Conservation (phyloP, 2,797 vertebrate genomes). For the Pseudocheirus occidentalis region DNA sequence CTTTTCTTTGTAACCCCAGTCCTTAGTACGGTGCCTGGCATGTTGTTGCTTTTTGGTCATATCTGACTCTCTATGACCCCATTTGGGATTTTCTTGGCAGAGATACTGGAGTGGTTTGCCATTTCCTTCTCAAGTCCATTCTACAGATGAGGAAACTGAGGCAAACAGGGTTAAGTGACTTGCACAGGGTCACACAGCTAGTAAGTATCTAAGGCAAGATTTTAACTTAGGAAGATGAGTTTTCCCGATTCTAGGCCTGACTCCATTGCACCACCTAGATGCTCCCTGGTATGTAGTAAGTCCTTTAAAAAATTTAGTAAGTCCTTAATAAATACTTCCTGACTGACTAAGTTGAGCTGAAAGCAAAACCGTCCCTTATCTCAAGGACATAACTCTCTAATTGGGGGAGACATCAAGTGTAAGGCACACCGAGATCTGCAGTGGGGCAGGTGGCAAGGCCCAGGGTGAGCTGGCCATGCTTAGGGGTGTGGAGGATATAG, state of each 20-base stretch:
- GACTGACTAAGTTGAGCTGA: neutral
- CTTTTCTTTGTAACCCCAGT: neutral
- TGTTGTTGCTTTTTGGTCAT: neutral
- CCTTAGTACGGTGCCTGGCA: neutral
- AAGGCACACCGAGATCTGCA: neutral
- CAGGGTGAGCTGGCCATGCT: neutral
- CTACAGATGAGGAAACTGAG: neutral
- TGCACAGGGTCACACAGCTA: neutral
- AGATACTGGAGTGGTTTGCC: too few species aligned
- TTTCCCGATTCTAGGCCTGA: neutral
- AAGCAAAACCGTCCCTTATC: neutral
- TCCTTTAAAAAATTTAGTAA: too few species aligned
- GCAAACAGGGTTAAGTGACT: neutral
- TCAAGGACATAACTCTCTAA: neutral
- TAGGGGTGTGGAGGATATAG: neutral
- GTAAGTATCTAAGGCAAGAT: neutral
- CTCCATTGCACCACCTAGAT: neutral
- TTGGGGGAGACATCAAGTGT: neutral
- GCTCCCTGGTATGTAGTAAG: too few species aligned
- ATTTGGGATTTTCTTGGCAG: neutral
- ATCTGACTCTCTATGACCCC: too few species aligned
- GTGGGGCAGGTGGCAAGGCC: neutral
- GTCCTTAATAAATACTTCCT: neutral
- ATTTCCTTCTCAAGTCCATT: too few species aligned
- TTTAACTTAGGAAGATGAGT: neutral